A percentile compares a stretch with the other conserved stretches of the same genome.
Evolutionary conservation across 2,113 vertebrate species (phyloP).

Genomic region (Pelecanoides urinatrix): DNA sequence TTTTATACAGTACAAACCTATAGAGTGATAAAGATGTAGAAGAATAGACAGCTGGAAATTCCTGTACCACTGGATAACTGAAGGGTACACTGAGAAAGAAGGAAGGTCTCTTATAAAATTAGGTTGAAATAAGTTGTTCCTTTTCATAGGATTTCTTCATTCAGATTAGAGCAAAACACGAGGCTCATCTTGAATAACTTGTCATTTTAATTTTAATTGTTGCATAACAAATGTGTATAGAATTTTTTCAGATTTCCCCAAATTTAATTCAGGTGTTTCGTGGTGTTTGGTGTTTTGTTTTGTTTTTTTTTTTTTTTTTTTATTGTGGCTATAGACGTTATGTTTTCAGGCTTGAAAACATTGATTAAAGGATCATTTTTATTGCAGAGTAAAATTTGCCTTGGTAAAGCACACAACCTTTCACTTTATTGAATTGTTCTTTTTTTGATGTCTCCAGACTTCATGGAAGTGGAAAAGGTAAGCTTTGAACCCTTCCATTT

Average conservation of each 20-base stretch:
- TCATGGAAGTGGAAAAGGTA: not conserved
- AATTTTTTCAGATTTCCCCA: not conserved
- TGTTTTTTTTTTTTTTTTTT: not conserved
- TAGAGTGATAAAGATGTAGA: not conserved
- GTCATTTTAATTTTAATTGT: not conserved
- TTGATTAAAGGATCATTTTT: fast-evolving
- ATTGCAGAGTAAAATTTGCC: not conserved
- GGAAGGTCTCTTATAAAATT: not conserved
- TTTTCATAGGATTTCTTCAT: not conserved
- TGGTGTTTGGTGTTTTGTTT: too few species aligned
- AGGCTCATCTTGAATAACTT: not conserved
- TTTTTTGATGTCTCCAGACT: not conserved
- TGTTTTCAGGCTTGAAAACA: not conserved
- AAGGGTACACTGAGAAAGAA: not conserved
- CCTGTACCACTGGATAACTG: fast-evolving
- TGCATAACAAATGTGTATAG: not conserved
- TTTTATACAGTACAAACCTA: not conserved
- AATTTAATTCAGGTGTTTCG: not conserved
- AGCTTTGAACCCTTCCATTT: not conserved
- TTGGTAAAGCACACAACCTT: not conserved
- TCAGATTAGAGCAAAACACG: not conserved
- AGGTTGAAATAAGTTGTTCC: not conserved
- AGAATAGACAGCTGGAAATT: not conserved
- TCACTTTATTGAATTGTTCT: not conserved
- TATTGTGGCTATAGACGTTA: not conserved